Base-by-base conservation (phyloP, 2,113 vertebrate species). In the Phocoena phocoena region DNA sequence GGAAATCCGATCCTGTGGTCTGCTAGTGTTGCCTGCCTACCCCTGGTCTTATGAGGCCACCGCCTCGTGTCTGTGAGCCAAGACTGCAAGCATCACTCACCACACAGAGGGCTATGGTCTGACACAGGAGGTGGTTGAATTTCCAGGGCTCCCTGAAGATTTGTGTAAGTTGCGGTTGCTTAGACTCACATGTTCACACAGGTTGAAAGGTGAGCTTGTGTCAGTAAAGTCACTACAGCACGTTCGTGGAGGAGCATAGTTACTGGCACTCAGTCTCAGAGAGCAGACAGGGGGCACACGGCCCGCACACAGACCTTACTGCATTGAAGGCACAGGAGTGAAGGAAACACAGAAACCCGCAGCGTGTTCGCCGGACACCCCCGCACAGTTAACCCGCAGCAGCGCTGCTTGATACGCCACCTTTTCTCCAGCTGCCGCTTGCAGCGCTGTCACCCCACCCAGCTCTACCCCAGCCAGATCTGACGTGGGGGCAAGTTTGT, bases 191-290 rank as follows among this genome's bases (percentile, higher is more conserved):
- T 11, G 4, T 20, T 28, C 18, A 74, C 36, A 26, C 26, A 38
- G 44, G 80, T 14, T 50, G 47, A 36, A 47, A 12, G 33, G 18
- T 13, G 58, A 80, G 73, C 11, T 33, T 50, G 44, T 26, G 53
- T 81, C 33, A 18, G 36, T 44, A 7, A 25, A 25, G 53, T 58
- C 26, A 41, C 3, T 14, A 47, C 38, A n/a, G 55, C 36, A 9
- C 1, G 2, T 12, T 5, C 25, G 36, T 2, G 25, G 55, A 28
- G 47, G 31, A 18, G 13, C 31, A 31, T 6, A 15, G 12, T 8
- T 36, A 33, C 6, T 6, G 2, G 41, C 55, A 21, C 3, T 36
- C 10, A 8, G 4, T 11, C 41, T 63, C 23, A 62, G 77, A 70
- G 50, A 82, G 6, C 36, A 41, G 21, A n/a, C 13, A 18, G 68